A percentile compares a stretch with the other conserved stretches of the same genome.
Conservation (phyloP, 2,888 invertebrate species). For the Dolichopus griseipennis region DNA sequence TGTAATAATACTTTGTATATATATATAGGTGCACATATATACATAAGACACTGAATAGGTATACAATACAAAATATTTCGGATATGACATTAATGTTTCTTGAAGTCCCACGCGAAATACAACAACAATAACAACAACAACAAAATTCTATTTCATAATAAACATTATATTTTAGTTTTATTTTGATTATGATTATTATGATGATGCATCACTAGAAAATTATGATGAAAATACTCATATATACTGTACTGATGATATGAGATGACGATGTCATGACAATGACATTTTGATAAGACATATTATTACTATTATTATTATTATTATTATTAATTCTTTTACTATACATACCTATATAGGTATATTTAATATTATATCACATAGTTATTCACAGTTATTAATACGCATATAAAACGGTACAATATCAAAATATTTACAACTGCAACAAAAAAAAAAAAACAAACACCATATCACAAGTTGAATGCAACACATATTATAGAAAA, state of each 20-base stretch:
- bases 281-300: constrained; percentile 3
- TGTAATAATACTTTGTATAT: too few species aligned
- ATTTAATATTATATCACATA: neutral
- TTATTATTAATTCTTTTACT: neutral
- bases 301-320: neutral
- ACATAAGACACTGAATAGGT: too few species aligned
- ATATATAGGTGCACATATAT: too few species aligned
- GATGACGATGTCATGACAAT: neutral
- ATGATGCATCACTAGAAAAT: neutral
- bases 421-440: neutral
- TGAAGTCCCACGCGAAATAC: constrained; percentile 4
- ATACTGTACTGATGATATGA: neutral
- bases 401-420: too few species aligned
- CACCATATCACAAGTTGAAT: neutral
- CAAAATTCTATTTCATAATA: neutral
- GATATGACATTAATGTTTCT: neutral
- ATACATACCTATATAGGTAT: neutral
- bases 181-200: neutral
- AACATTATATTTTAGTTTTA: neutral
- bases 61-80: neutral
- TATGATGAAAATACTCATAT: neutral
- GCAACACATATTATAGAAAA: neutral
- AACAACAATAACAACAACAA: neutral
- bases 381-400: neutral
- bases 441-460: neutral